phyloP scores from a whole-genome alignment of 1,140 invertebrate species.

The Scaptomyza pallida region DNA sequence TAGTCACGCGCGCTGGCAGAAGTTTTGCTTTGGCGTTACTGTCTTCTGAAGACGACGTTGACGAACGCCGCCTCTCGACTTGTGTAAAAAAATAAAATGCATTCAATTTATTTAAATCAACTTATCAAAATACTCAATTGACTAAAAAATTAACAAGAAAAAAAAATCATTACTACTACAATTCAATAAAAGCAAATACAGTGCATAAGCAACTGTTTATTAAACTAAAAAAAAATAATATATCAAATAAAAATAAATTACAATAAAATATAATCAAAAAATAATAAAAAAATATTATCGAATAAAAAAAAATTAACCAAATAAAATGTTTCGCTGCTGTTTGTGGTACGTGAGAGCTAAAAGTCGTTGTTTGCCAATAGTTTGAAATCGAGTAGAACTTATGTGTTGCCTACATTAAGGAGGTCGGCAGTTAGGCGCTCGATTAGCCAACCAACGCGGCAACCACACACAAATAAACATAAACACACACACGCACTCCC shows the following conservation, averaged over 20 bases:
- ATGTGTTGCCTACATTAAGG: constrained; percentile 45
- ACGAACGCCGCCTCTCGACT: constrained; percentile 68
- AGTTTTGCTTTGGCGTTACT: constrained; percentile 76
- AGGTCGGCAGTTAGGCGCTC: constrained; percentile 40
- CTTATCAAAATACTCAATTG: constrained; percentile 21
- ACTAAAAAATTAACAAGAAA: constrained; percentile 39
- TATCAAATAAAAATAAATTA: not conserved
- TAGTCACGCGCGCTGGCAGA: constrained; percentile 82
- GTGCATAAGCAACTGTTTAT: constrained; percentile 55
- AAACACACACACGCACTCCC: constrained; percentile 26
- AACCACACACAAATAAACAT: constrained; percentile 32
- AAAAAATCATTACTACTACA: constrained; percentile 1
- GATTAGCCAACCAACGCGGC: constrained; percentile 74
- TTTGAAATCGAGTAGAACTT: constrained; percentile 24
- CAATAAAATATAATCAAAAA: constrained; percentile 4
- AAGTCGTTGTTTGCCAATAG: constrained; percentile 40
- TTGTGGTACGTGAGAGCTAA: constrained; percentile 68
- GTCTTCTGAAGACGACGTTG: constrained; percentile 61
- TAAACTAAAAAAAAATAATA: constrained; percentile 20
- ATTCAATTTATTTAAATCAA: constrained; percentile 55
- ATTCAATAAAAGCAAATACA: constrained; percentile 33
- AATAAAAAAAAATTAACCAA: constrained; percentile 31
- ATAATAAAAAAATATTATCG: constrained; percentile 28
- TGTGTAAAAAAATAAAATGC: constrained; percentile 75
- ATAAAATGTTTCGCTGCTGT: constrained; percentile 48